A percentile compares a stretch with the other conserved stretches of the same genome.
Conservation (phyloP, 2,797 vertebrate species). For the Leucoraja ocellata region DNA sequence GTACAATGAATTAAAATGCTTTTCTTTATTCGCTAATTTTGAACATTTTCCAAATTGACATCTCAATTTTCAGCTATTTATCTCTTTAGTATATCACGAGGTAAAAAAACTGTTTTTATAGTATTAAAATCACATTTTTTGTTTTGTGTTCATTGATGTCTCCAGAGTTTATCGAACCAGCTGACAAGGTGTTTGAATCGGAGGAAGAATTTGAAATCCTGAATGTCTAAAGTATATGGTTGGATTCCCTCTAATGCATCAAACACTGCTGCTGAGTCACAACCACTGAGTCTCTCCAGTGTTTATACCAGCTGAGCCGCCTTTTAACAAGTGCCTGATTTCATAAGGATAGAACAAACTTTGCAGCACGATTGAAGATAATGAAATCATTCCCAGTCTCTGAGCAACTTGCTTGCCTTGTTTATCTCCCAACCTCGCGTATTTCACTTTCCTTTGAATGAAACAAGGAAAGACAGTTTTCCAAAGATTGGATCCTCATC, state of each 20-base stretch:
- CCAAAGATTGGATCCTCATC: neutral
- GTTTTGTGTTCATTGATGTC: conserved; percentile 42
- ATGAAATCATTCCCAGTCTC: neutral
- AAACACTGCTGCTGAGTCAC: conserved; percentile 49
- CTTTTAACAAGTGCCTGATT: conserved; percentile 66
- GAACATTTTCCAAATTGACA: neutral
- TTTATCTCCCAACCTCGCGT: neutral
- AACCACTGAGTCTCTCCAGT: conserved; percentile 44
- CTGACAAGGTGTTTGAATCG: conserved; percentile 72
- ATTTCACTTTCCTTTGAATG: neutral
- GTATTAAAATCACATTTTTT: conserved; percentile 18
- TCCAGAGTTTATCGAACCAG: conserved; percentile 75
- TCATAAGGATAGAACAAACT: neutral
- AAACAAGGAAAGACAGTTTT: neutral
- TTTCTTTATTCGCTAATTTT: neutral
- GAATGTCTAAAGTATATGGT: conserved; percentile 58
- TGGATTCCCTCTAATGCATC: conserved; percentile 45
- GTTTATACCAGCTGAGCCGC: conserved; percentile 37
- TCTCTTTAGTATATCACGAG: neutral
- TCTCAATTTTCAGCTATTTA: neutral
- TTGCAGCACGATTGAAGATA: neutral
- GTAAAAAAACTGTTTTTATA: neutral
- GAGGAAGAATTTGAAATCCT: conserved; percentile 83
- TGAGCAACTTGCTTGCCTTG: neutral
- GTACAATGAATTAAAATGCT: neutral